A percentile compares a stretch with the other conserved stretches of the same genome.
phyloP scores from a whole-genome alignment of 2,113 vertebrate genomes.

The Zosterops borbonicus region DNA sequence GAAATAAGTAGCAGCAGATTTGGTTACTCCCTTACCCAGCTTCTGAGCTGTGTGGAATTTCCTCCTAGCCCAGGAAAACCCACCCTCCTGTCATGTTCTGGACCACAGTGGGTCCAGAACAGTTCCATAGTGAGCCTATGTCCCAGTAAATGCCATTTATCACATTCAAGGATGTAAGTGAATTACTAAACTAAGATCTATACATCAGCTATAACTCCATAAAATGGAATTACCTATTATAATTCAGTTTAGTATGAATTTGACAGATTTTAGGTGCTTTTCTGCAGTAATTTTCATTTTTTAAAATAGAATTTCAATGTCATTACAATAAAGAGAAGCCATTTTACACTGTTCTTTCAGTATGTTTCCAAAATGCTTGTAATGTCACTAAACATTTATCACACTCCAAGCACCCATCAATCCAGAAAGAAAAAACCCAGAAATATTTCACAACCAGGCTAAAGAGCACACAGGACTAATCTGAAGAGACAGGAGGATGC shows the following conservation, averaged over 20 bases:
- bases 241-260: neutral
- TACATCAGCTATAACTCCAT: neutral
- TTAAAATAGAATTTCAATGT: neutral
- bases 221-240: neutral
- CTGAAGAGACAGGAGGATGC: neutral
- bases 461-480: neutral
- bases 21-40: neutral
- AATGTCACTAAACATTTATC: neutral
- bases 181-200: neutral
- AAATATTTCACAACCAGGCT: neutral
- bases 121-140: accelerated
- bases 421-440: neutral
- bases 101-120: neutral
- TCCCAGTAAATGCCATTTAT: neutral
- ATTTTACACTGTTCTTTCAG: neutral
- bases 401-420: neutral
- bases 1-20: neutral
- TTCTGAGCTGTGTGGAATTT: neutral
- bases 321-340: neutral
- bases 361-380: neutral
- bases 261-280: neutral
- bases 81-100: neutral
- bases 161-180: neutral
- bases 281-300: neutral
- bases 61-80: neutral